Conservation (phyloP, 2,888 invertebrate species). For the Tolmerus cingulatus region DNA sequence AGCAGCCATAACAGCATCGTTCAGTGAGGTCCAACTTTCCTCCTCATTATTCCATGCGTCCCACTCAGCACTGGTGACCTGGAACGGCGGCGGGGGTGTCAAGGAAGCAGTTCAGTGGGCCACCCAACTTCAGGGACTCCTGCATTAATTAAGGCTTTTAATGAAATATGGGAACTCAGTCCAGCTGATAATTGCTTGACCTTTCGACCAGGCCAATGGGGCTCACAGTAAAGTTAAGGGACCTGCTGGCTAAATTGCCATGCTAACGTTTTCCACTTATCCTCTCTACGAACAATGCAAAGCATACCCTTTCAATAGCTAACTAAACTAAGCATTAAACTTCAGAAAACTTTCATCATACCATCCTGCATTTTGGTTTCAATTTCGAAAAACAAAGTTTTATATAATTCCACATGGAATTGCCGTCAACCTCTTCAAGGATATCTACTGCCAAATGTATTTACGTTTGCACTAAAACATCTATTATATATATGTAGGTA, state of each 20-base stretch:
- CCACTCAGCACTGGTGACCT: neutral
- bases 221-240: neutral
- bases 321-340: neutral
- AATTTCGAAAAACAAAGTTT: neutral
- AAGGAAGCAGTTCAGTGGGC: neutral
- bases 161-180: neutral
- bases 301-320: neutral
- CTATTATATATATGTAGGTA: too few species aligned
- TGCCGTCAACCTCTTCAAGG: neutral
- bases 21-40: conserved; percentile 41
- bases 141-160: neutral
- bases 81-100: neutral
- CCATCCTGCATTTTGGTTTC: neutral
- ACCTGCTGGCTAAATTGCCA: neutral
- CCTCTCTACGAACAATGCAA: too few species aligned
- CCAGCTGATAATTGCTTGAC: neutral
- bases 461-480: too few species aligned
- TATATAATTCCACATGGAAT: neutral
- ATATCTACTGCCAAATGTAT: too few species aligned
- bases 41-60: conserved; percentile 33
- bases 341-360: neutral
- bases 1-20: conserved; percentile 54
- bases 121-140: neutral
- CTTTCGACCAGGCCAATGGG: neutral
- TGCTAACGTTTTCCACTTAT: neutral